Conservation (phyloP, 2,113 vertebrate genomes). For the Callipepla squamata region DNA sequence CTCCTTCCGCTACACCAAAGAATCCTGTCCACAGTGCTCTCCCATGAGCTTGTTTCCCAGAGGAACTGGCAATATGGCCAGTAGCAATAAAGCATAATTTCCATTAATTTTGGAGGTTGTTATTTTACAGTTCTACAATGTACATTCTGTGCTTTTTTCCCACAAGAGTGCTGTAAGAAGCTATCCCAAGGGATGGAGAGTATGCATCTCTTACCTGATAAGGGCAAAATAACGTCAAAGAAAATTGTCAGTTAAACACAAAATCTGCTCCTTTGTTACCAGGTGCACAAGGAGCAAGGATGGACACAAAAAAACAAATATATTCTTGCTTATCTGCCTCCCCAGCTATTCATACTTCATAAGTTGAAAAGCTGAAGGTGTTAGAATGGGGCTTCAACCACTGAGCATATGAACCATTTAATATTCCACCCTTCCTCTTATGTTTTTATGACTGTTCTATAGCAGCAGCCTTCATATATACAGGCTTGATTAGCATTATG, state of each 20-base stretch:
- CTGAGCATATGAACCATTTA: not conserved
- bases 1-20: no score
- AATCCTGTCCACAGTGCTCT: not conserved
- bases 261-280: not conserved
- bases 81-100: not conserved
- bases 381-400: not conserved
- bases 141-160: not conserved
- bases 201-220: not conserved
- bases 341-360: not conserved
- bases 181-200: not conserved
- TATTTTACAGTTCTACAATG: not conserved
- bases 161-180: not conserved
- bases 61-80: not conserved
- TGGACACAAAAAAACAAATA: not conserved
- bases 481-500: not conserved
- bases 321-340: not conserved
- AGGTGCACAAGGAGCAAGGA: not conserved
- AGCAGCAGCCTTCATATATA: not conserved
- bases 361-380: not conserved
- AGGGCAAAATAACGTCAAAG: not conserved
- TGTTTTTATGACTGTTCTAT: not conserved
- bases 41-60: not conserved
- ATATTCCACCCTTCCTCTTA: not conserved
- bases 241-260: not conserved
- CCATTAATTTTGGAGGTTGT: not conserved